phyloP scores from a whole-genome alignment of 2,113 vertebrate genomes.

The Narcine bancroftii region DNA sequence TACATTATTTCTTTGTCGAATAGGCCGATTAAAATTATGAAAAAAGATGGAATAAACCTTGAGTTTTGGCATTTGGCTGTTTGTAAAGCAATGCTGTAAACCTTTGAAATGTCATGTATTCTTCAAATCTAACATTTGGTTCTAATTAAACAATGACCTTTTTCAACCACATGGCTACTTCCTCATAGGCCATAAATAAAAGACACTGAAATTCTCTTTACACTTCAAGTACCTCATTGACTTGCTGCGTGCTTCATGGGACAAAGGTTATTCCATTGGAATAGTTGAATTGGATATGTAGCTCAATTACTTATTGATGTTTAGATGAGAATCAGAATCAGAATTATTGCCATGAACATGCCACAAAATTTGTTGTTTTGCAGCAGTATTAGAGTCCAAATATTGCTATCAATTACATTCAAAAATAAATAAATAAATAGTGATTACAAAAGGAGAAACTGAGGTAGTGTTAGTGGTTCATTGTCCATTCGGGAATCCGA shows the following conservation, averaged over 20 bases:
- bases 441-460: too few relatives aligned
- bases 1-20: neutral
- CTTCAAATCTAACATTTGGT: slow-evolving; percentile 11
- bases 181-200: slow-evolving; percentile 24
- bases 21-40: neutral
- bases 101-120: neutral
- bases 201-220: slow-evolving; percentile 11
- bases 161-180: neutral
- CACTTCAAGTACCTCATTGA: neutral
- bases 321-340: neutral
- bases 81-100: neutral
- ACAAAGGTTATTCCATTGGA: neutral
- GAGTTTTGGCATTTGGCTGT: slow-evolving; percentile 2
- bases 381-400: too few relatives aligned
- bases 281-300: neutral
- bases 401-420: too few relatives aligned
- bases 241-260: neutral
- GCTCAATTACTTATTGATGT: neutral
- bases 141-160: slow-evolving; percentile 25
- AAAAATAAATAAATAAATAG: too few relatives aligned
- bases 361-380: too few relatives aligned
- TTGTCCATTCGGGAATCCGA: too few relatives aligned
- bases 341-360: too few relatives aligned
- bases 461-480: too few relatives aligned
- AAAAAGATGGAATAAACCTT: neutral